These are phyloP conservation scores for Tenthredo scrophulariae DNA, from an alignment of 2,888 invertebrate species.

Conservation along the genomic window DNA sequence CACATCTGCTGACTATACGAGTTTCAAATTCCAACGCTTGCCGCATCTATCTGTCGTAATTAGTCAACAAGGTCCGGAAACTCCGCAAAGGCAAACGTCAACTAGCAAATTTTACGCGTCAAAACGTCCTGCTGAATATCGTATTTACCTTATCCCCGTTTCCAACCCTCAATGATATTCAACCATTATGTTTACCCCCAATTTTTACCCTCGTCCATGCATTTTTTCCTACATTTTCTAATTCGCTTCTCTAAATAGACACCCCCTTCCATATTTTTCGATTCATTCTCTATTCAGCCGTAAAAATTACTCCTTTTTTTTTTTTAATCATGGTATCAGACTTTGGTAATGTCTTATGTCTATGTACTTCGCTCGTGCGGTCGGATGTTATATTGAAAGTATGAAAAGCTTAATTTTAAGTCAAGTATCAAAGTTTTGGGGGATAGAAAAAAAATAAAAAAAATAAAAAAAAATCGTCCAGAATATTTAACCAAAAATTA, in stretches of 20 bases:
- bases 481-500: too few species aligned
- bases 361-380: too few species aligned
- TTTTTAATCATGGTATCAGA: too few species aligned
- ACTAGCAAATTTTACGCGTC: constrained; percentile 32
- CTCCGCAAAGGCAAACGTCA: constrained; percentile 28
- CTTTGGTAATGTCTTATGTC: too few species aligned
- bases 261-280: neutral
- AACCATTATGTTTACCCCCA: neutral
- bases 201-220: neutral
- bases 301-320: neutral
- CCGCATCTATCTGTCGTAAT: constrained; percentile 20
- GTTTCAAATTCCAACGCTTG: neutral
- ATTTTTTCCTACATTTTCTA: neutral
- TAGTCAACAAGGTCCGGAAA: constrained; percentile 32
- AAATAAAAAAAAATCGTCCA: too few species aligned
- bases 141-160: constrained; percentile 2
- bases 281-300: neutral
- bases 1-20: neutral
- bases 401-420: too few species aligned
- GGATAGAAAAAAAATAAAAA: too few species aligned
- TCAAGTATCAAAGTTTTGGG: too few species aligned
- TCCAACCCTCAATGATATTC: neutral
- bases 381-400: too few species aligned
- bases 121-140: neutral
- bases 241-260: neutral